Evolutionary conservation across 2,113 vertebrate genomes (phyloP).

Genomic region (Desmodus rotundus): DNA sequence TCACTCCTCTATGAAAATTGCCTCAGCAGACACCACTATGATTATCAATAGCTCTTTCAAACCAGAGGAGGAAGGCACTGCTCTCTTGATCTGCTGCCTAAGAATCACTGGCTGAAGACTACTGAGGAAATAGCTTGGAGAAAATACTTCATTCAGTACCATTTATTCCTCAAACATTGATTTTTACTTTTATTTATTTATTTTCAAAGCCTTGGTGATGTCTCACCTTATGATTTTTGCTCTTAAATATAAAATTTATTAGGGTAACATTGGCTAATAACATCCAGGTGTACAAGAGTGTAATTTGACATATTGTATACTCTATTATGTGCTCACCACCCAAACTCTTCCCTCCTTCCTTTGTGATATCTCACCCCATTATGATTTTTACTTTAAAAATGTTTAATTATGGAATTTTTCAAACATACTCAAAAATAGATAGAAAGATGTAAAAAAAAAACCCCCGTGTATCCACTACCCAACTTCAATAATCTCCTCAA

Average conservation of each 20-base stretch:
- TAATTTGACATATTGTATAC: not conserved
- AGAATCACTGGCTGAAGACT: not conserved
- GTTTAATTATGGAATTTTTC: conserved; percentile 10
- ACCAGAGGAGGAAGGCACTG: not conserved
- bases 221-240: not conserved
- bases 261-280: not conserved
- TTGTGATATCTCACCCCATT: not conserved
- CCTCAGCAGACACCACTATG: not conserved
- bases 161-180: not conserved
- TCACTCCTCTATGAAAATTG: not conserved
- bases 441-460: not conserved
- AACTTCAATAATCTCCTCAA: not conserved
- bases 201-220: not conserved
- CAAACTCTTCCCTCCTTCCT: not conserved
- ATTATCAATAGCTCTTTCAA: not conserved
- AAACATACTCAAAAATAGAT: not conserved
- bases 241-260: not conserved
- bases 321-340: not conserved
- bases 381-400: not conserved
- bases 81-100: not conserved
- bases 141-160: not conserved
- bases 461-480: not conserved
- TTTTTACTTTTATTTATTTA: not conserved
- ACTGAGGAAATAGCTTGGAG: not conserved
- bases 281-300: not conserved